phyloP scores from a whole-genome alignment of 2,113 vertebrate genomes.

The Rhea americana region DNA sequence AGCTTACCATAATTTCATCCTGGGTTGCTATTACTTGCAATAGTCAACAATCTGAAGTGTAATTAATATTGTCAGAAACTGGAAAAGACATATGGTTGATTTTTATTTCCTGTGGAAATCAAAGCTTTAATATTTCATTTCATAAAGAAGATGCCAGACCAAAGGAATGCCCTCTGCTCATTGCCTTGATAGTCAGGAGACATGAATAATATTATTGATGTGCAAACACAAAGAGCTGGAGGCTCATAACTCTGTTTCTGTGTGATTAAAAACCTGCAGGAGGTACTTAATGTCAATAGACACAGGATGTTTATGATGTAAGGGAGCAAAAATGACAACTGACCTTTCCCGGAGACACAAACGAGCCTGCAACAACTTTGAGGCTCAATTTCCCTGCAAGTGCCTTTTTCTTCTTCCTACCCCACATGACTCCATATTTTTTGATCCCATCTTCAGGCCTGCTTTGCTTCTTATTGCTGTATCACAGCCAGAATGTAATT shows the following conservation, averaged over 20 bases:
- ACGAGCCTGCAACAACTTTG: neutral
- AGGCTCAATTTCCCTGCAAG: neutral
- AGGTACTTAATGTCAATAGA: slow-evolving; percentile 18
- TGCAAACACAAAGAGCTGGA: slow-evolving; percentile 50
- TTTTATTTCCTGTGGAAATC: slow-evolving; percentile 24
- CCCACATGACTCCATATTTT: neutral
- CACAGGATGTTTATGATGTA: slow-evolving; percentile 23
- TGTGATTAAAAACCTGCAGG: slow-evolving; percentile 52
- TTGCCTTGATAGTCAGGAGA: slow-evolving; percentile 45
- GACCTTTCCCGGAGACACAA: slow-evolving; percentile 43
- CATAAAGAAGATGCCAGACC: slow-evolving; percentile 17
- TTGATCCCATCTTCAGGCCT: neutral
- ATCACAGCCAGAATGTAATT: neutral
- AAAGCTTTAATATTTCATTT: slow-evolving; percentile 44
- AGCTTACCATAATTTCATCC: neutral
- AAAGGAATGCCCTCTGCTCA: slow-evolving; percentile 42
- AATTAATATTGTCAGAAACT: slow-evolving; percentile 12
- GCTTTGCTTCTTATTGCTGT: neutral
- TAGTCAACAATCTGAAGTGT: neutral
- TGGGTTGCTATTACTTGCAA: neutral
- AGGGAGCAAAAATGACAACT: slow-evolving; percentile 26
- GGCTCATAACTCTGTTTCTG: slow-evolving; percentile 31
- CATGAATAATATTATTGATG: slow-evolving; percentile 42
- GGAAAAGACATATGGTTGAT: neutral
- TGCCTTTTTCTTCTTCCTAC: neutral